Evolutionary conservation across 2,888 invertebrate species (phyloP).

Genomic region (Caenorhabditis doughertyi): DNA sequence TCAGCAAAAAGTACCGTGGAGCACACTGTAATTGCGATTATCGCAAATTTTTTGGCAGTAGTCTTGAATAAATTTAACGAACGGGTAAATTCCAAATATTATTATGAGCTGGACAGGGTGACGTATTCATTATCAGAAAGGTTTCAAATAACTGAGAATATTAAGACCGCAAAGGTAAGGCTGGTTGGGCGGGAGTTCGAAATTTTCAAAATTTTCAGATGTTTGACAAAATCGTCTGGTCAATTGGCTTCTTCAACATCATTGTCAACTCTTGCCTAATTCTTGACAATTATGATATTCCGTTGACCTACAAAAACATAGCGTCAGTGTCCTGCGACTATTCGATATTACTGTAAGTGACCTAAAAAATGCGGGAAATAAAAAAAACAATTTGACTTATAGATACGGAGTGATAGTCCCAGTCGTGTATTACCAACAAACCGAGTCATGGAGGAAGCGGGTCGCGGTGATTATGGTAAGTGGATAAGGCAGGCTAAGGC

Average conservation of each 20-base stretch:
- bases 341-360: constrained; percentile 40
- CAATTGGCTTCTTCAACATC: constrained; percentile 52
- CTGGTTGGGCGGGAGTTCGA: not conserved
- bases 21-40: constrained; percentile 53
- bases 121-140: constrained; percentile 45
- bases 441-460: constrained; percentile 48
- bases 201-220: constrained; percentile 20
- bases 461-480: constrained; percentile 40
- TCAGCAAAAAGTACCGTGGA: constrained; percentile 43
- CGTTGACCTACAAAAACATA: constrained; percentile 23
- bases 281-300: constrained; percentile 52
- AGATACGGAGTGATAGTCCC: constrained; percentile 55
- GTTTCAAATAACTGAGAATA: constrained; percentile 54
- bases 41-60: constrained; percentile 49
- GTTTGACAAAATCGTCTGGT: constrained; percentile 55
- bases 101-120: constrained; percentile 12
- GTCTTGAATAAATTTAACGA: constrained; percentile 47
- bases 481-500: no score
- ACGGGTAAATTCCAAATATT: constrained; percentile 51
- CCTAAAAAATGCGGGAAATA: not conserved
- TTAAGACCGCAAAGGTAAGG: constrained; percentile 30
- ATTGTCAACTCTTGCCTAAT: constrained; percentile 56
- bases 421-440: constrained; percentile 37
- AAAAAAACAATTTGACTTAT: not conserved
- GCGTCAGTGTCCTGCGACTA: constrained; percentile 45